phyloP scores from a whole-genome alignment of 2,888 invertebrate species.

The Macaria liturata region DNA sequence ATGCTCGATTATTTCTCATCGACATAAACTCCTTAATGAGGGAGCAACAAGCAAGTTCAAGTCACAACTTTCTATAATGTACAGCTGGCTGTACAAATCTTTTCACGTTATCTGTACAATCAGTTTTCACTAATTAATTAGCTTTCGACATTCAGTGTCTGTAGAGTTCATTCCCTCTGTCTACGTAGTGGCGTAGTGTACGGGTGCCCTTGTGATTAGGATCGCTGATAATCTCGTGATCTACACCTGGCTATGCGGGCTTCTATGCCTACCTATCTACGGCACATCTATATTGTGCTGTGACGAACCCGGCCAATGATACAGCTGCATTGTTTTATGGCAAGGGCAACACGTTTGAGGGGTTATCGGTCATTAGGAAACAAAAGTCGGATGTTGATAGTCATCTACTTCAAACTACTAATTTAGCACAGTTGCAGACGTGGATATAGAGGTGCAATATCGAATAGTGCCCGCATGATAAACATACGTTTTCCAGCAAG shows the following conservation, averaged over 20 bases:
- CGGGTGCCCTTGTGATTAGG: slow-evolving; percentile 72
- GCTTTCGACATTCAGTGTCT: slow-evolving; percentile 41
- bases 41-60: slow-evolving; percentile 1
- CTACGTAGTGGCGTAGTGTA: slow-evolving; percentile 53
- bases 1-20: neutral
- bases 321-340: slow-evolving; percentile 37
- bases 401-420: slow-evolving; percentile 3
- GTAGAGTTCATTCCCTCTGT: slow-evolving; percentile 50
- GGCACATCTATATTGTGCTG: slow-evolving; percentile 35
- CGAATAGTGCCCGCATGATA: slow-evolving; percentile 10
- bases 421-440: neutral
- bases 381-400: slow-evolving; percentile 11
- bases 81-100: slow-evolving; percentile 13
- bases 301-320: slow-evolving; percentile 42
- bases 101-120: slow-evolving; percentile 14
- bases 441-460: neutral
- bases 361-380: slow-evolving; percentile 15
- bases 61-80: slow-evolving; percentile 6
- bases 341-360: slow-evolving; percentile 9
- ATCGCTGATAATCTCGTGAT: slow-evolving; percentile 71
- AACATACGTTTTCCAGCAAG: slow-evolving; percentile 47
- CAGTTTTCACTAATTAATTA: slow-evolving; percentile 41
- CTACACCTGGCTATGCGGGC: slow-evolving; percentile 80
- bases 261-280: slow-evolving; percentile 40
- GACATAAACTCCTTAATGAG: neutral